Base-by-base conservation (phyloP, 2,797 vertebrate genomes). In the Rhinogobio ventralis region DNA sequence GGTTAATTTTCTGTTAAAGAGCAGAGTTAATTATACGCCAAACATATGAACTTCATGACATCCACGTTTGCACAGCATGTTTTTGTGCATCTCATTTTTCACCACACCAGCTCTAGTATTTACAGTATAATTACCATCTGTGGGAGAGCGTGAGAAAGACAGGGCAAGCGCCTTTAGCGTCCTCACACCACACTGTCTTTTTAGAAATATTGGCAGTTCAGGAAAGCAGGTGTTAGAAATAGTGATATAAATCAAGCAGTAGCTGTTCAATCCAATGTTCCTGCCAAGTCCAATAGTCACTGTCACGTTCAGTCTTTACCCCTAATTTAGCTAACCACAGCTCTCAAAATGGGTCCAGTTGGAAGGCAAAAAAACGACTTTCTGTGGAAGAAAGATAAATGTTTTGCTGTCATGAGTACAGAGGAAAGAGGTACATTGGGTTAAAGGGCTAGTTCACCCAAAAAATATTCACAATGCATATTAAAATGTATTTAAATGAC, bases 341-440 rank as follows among this genome's bases (percentile, higher is more conserved):
- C 87, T 81, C 80, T 30, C 73, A 90, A 88, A 91, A 90, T 89
- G 83, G 90, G 83, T 79, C 86, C 89, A 88, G 91, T 88, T 78
- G 57, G 30, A 76, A 69, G 33, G 53, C 83, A 60, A 60, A 74
- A 20, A 49, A 81, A 46, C 2, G 28, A 60, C 80, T 76, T 83
- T 90, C 69, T 87, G 68, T 84, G 89, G 83, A 85, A 57, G 82
- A 64, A 87, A 86, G 55, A 86, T 51, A 81, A 88, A 90, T 85
- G 82, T 82, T 83, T 77, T 30, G 87, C 92, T 93, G 77, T 89
- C 88, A 90, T 90, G 81, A 90, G 66, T 76, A 90, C 90, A 25
- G 68, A 89, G 71, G 73, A 89, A 85, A 46, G 83, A 87, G 83
- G n/a, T 51, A 77, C 80, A 86, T 85, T 86, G 53, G 72, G 66